Conservation (phyloP, 23 tunicate genomes). For the Styela clava region DNA sequence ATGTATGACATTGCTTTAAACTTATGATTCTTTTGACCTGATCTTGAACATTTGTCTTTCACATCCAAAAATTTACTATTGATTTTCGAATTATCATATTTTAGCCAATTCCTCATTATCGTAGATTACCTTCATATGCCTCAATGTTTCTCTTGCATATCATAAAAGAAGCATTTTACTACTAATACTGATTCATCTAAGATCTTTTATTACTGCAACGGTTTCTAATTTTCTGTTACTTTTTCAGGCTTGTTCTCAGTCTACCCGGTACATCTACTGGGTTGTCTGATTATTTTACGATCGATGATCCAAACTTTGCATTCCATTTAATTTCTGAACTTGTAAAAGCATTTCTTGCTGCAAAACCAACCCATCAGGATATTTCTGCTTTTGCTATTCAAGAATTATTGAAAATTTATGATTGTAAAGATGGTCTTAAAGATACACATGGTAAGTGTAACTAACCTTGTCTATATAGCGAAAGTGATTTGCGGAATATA, state of each 20-base stretch:
- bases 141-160: too few relatives aligned
- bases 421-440: constrained; percentile 49
- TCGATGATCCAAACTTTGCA: constrained; percentile 51
- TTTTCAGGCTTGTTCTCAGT: constrained; percentile 15
- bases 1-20: too few relatives aligned
- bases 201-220: too few relatives aligned
- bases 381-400: constrained; percentile 86
- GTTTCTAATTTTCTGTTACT: too few relatives aligned
- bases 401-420: constrained; percentile 75
- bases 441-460: constrained; percentile 39
- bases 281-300: not conserved
- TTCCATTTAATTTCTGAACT: constrained; percentile 47
- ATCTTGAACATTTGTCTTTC: too few relatives aligned
- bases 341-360: constrained; percentile 79
- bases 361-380: constrained; percentile 77
- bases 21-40: too few relatives aligned
- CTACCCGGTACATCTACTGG: not conserved
- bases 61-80: too few relatives aligned
- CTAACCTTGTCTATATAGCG: not conserved
- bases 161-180: too few relatives aligned
- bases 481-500: not conserved
- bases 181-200: too few relatives aligned
- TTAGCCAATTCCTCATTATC: too few relatives aligned
- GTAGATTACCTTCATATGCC: too few relatives aligned
- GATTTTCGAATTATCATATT: too few relatives aligned